Evolutionary conservation across 2,113 vertebrate genomes (phyloP).

Genomic region (Neolamprologus caudopunctatus): DNA sequence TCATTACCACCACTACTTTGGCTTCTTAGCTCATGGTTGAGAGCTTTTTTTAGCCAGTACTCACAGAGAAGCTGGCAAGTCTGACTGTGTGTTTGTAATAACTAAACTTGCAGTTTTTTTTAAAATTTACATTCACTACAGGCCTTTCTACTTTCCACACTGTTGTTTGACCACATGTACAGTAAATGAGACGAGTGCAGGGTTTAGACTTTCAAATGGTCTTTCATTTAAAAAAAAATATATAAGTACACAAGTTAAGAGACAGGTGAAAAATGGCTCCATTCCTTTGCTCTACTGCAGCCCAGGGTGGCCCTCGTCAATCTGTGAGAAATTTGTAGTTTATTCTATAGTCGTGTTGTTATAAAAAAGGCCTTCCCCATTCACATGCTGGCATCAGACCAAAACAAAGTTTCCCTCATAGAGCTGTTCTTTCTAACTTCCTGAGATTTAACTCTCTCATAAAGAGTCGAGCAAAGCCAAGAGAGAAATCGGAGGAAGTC

Average conservation of each 20-base stretch:
- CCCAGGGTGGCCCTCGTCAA: constrained; percentile 33
- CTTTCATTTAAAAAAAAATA: background rate
- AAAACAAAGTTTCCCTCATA: constrained; percentile 25
- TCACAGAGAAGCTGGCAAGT: background rate
- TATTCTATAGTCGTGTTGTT: constrained; percentile 27
- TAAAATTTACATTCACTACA: constrained; percentile 26
- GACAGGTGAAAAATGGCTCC: constrained; percentile 47
- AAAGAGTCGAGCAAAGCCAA: background rate
- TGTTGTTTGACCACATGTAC: background rate
- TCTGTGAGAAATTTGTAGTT: constrained; percentile 41
- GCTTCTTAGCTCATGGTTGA: background rate
- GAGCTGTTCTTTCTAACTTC: constrained; percentile 20
- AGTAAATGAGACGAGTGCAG: background rate
- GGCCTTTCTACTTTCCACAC: constrained; percentile 2
- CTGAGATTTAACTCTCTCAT: background rate
- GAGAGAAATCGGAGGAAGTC: background rate
- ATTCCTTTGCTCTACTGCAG: constrained; percentile 33
- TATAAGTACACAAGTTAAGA: background rate
- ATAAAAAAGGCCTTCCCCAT: constrained; percentile 38
- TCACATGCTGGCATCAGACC: constrained; percentile 27
- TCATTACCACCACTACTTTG: constrained; percentile 11
- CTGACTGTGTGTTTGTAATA: constrained; percentile 11
- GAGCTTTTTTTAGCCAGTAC: constrained; percentile 9
- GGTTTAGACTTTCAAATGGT: background rate
- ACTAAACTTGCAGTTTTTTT: constrained; percentile 31